These are phyloP conservation scores for Montipora capitata DNA, from an alignment of 92 coral and sea anemone genomes.

Conservation along the genomic window DNA sequence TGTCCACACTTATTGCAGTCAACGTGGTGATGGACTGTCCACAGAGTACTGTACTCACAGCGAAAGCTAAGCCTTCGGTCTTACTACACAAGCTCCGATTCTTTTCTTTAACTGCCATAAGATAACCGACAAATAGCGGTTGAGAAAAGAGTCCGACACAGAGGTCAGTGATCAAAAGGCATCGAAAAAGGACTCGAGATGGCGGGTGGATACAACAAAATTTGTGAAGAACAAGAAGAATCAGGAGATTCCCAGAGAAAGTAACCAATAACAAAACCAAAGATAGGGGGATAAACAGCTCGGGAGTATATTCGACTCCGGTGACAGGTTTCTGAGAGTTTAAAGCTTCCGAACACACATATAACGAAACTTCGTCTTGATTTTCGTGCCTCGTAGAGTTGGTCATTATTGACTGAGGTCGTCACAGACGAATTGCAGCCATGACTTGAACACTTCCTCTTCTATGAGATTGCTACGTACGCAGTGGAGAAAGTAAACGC, in stretches of 20 bases:
- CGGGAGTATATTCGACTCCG: background rate
- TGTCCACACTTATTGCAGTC: conserved; percentile 38
- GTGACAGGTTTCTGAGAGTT: background rate
- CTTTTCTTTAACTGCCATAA: background rate
- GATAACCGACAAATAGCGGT: background rate
- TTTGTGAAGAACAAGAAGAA: background rate
- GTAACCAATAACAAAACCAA: background rate
- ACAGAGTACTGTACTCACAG: background rate
- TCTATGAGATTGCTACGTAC: no score
- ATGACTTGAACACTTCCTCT: background rate
- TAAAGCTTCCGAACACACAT: background rate
- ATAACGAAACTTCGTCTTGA: background rate
- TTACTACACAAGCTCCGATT: background rate
- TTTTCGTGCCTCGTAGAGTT: background rate
- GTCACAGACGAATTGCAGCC: background rate
- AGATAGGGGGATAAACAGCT: background rate
- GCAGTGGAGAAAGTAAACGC: no score
- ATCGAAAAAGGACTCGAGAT: background rate
- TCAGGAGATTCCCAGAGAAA: background rate
- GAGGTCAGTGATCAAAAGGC: background rate
- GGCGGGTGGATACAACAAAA: background rate
- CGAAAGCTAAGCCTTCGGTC: background rate
- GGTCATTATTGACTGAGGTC: background rate
- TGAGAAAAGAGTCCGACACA: background rate
- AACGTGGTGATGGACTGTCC: conserved; percentile 29